Conservation (phyloP, 2,888 invertebrate species). For the Pocota personata region DNA sequence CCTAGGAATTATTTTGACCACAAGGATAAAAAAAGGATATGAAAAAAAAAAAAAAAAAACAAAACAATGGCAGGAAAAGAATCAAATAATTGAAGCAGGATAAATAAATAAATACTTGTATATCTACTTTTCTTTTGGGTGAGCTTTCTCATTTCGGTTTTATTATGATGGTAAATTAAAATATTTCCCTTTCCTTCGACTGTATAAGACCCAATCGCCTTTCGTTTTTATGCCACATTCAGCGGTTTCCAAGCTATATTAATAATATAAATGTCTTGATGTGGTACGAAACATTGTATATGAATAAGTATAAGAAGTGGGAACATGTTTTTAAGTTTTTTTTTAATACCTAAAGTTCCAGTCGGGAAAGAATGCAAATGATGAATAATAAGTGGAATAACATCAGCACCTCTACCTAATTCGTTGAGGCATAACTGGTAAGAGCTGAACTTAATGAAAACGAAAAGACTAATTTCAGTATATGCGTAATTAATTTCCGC, state of each 20-base stretch:
- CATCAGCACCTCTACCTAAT: too few relatives aligned
- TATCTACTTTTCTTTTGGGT: neutral
- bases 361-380: too few relatives aligned
- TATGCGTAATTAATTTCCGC: too few relatives aligned
- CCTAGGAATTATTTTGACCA: constrained; percentile 48
- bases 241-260: neutral
- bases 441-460: too few relatives aligned
- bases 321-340: too few relatives aligned
- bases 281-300: too few relatives aligned
- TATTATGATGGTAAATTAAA: constrained; percentile 24
- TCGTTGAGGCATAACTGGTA: too few relatives aligned
- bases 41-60: neutral
- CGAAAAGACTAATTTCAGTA: too few relatives aligned
- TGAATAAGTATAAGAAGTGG: too few relatives aligned
- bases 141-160: constrained; percentile 6
- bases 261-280: too few relatives aligned
- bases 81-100: constrained; percentile 38
- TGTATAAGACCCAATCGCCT: neutral
- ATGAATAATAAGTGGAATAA: too few relatives aligned
- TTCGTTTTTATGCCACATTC: neutral
- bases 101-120: constrained; percentile 42
- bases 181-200: constrained; percentile 27
- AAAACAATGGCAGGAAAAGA: constrained; percentile 26
- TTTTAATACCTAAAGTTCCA: too few relatives aligned
- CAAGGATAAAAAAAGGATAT: constrained; percentile 25